phyloP scores from a whole-genome alignment of 2,888 invertebrate genomes.

The Griposia aprilina region DNA sequence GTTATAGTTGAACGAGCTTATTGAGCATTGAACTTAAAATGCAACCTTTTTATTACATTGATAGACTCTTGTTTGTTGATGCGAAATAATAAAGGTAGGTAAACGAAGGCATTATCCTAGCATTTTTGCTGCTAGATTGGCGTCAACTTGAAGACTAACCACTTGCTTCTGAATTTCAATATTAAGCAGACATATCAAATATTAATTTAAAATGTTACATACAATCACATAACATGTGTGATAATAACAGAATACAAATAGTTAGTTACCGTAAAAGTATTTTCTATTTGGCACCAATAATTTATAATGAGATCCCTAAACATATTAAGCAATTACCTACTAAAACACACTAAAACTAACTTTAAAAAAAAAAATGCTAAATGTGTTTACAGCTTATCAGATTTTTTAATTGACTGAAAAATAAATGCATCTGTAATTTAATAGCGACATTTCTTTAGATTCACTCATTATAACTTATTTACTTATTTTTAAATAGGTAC shows the following conservation, averaged over 20 bases:
- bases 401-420: neutral
- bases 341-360: no score
- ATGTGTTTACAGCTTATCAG: neutral
- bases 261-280: neutral
- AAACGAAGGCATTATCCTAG: neutral
- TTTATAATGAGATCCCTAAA: neutral
- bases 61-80: neutral
- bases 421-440: neutral
- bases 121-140: neutral
- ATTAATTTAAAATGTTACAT: neutral
- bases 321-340: no score
- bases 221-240: neutral
- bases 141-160: neutral
- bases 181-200: neutral
- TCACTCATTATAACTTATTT: neutral
- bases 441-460: no score
- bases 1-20: conserved; percentile 38
- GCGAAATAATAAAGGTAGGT: neutral
- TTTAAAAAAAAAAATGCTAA: neutral
- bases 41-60: neutral
- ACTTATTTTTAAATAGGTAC: no score
- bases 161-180: neutral
- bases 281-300: neutral
- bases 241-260: neutral
- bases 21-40: conserved; percentile 28